Evolutionary conservation across 1,140 invertebrate species (phyloP).

Genomic region (Drosophila nikananu): DNA sequence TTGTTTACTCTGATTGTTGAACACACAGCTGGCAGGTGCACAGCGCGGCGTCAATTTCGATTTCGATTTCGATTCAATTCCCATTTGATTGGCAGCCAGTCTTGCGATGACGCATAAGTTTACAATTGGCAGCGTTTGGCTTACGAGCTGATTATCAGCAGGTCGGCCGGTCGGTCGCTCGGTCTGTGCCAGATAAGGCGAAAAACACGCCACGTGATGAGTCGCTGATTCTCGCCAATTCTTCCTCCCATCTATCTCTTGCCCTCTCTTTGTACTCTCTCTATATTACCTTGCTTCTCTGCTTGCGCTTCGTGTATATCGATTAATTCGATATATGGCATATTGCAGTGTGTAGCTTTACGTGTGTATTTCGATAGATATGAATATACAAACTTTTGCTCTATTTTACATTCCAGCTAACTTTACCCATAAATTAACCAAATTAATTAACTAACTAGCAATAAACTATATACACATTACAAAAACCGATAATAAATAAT

Average conservation of each 20-base stretch:
- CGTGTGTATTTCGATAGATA: slow-evolving; percentile 41
- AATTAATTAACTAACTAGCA: slow-evolving; percentile 29
- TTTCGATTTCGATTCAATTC: slow-evolving; percentile 37
- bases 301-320: slow-evolving; percentile 32
- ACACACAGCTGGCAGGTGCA: slow-evolving; percentile 67
- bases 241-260: slow-evolving; percentile 13
- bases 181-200: slow-evolving; percentile 32
- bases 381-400: slow-evolving; percentile 48
- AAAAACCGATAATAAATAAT: slow-evolving; percentile 38
- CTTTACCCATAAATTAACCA: slow-evolving; percentile 36
- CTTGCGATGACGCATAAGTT: slow-evolving; percentile 71
- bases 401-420: slow-evolving; percentile 64
- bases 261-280: not conserved
- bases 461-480: slow-evolving; percentile 38
- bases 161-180: slow-evolving; percentile 7
- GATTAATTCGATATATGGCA: slow-evolving; percentile 22
- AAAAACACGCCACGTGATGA: slow-evolving; percentile 32
- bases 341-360: slow-evolving; percentile 35
- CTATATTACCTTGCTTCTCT: slow-evolving; percentile 25
- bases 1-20: slow-evolving; percentile 53
- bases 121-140: slow-evolving; percentile 60
- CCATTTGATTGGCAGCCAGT: slow-evolving; percentile 73
- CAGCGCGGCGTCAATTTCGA: slow-evolving; percentile 33
- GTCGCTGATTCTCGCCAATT: slow-evolving; percentile 26
- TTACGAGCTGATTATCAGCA: slow-evolving; percentile 49